These are phyloP conservation scores for Puma concolor DNA, from an alignment of 2,113 vertebrate species.

Conservation along the genomic window DNA sequence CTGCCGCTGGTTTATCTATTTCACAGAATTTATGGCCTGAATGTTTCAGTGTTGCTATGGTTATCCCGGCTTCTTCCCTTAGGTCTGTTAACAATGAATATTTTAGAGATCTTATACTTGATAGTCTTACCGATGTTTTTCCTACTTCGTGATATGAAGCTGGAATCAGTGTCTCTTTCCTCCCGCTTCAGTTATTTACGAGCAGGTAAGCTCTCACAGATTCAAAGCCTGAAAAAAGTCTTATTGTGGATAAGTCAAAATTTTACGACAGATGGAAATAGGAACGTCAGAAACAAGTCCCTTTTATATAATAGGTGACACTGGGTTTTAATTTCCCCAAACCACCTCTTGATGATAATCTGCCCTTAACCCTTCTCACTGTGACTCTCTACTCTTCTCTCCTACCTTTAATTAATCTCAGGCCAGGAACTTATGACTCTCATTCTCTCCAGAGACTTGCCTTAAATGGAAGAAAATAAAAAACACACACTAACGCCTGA, in stretches of 20 bases:
- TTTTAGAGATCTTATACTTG: slow-evolving; percentile 62
- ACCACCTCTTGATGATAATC: neutral
- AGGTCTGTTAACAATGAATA: slow-evolving; percentile 56
- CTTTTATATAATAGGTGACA: neutral
- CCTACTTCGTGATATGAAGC: slow-evolving; percentile 48
- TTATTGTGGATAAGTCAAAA: neutral
- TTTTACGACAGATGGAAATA: neutral
- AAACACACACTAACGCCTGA: neutral
- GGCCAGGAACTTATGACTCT: neutral
- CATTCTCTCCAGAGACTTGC: neutral
- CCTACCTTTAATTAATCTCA: neutral
- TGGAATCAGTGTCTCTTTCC: slow-evolving; percentile 51
- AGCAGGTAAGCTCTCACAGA: neutral
- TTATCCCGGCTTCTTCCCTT: slow-evolving; percentile 56
- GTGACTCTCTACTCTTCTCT: neutral
- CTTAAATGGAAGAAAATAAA: neutral
- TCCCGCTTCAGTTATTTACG: slow-evolving; percentile 44
- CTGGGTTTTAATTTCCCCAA: neutral
- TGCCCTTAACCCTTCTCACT: neutral
- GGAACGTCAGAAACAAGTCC: neutral
- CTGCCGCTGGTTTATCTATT: slow-evolving; percentile 8
- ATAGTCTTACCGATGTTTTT: neutral
- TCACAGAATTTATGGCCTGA: slow-evolving; percentile 33
- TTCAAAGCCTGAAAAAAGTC: neutral
- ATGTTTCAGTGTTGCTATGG: slow-evolving; percentile 62